Evolutionary conservation across 1,140 invertebrate genomes (phyloP).

Genomic region (Drosophila malerkotliana): DNA sequence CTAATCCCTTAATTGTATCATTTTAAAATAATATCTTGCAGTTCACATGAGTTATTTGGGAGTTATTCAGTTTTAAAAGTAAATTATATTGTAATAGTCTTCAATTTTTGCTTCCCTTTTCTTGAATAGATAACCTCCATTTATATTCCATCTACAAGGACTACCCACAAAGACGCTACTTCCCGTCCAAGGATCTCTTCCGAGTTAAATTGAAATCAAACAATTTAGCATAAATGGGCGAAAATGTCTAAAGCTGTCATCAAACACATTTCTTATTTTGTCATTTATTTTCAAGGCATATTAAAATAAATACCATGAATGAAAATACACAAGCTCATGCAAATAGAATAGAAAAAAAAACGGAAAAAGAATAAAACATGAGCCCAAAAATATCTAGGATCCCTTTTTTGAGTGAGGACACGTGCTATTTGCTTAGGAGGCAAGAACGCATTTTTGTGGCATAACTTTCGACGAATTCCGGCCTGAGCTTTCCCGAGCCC

Average conservation of each 20-base stretch:
- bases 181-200: neutral
- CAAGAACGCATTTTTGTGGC: constrained; percentile 48
- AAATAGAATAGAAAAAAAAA: neutral
- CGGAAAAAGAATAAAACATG: neutral
- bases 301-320: constrained; percentile 64
- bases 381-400: constrained; percentile 24
- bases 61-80: too few species aligned
- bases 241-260: constrained; percentile 78
- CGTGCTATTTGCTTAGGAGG: constrained; percentile 69
- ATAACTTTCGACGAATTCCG: constrained; percentile 65
- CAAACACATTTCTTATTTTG: constrained; percentile 72
- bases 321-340: constrained; percentile 28
- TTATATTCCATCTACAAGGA: neutral
- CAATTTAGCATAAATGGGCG: constrained; percentile 78
- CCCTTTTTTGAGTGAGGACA: constrained; percentile 32
- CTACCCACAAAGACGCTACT: constrained; percentile 1
- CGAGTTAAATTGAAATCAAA: constrained; percentile 61
- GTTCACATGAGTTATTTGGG: too few species aligned
- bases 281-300: constrained; percentile 47
- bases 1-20: neutral
- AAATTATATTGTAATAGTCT: too few species aligned
- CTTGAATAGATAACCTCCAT: neutral
- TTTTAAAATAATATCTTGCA: neutral
- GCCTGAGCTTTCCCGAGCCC: constrained; percentile 8
- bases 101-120: neutral